Percentiles rank a stretch among this genome's conserved stretches.
Evolutionary conservation across 2,888 invertebrate species (phyloP).

Genomic region (Drosophila longiperda): DNA sequence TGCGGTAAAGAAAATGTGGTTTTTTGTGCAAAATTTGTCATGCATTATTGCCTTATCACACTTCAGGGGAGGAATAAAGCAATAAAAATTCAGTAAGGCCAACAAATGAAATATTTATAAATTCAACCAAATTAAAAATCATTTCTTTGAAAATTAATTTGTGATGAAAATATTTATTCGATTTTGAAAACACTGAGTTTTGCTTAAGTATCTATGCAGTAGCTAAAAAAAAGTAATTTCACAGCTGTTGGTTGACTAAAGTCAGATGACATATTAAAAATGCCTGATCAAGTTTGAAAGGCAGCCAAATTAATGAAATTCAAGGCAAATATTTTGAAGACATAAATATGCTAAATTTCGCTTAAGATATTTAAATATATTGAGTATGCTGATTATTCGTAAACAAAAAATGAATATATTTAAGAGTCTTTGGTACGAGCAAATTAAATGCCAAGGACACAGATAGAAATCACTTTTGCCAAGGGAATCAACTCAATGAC

Average conservation of each 20-base stretch:
- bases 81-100: background rate
- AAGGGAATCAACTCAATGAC: conserved; percentile 22
- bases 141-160: background rate
- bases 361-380: background rate
- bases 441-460: conserved; percentile 33
- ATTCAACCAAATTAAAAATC: background rate
- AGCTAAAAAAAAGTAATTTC: background rate
- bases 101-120: background rate
- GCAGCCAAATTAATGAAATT: background rate
- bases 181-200: background rate
- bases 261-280: background rate
- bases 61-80: background rate
- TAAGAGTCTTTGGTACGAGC: conserved; percentile 2
- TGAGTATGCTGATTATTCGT: background rate
- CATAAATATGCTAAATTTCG: background rate
- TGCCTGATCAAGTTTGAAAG: background rate
- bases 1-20: background rate
- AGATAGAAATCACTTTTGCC: conserved; percentile 9
- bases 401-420: background rate
- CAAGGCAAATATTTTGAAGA: background rate
- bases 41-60: background rate
- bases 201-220: too few species aligned
- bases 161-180: background rate
- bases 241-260: background rate
- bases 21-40: background rate